Base-by-base conservation (phyloP, 1,140 invertebrate species). In the Drosophila leontia region DNA sequence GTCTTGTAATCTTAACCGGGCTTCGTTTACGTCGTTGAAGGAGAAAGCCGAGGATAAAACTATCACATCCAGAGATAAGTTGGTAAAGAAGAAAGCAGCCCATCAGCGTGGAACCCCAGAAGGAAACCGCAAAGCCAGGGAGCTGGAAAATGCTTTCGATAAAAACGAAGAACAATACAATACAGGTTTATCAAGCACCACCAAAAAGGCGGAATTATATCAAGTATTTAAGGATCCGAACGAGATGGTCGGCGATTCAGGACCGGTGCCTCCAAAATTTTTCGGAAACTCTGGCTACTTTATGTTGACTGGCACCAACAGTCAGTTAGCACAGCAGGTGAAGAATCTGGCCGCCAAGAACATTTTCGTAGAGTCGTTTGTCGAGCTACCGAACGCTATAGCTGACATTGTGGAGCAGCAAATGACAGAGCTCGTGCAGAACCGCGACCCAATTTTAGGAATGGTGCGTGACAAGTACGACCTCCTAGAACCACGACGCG, bases 281-380 rank as follows among this genome's bases (percentile, higher is more conserved):
- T 39, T 87, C 7, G 80, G 60, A 11, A 45, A 57, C 5, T 70
- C 75, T 0, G 83, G 75, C 0, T 86, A 77, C 19, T 80, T 86
- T 9, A 42, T 77, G 7, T 29, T 86, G 0, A 77, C 55, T 3
- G 83, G 83, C 45, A 86, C 57, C 35, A 48, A 69, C 3, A 53
- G 39, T 2, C 70, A 82, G 23, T 50, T 87, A 44, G 8, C 35
- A 0, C 19, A 32, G 5, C 70, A 83, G 34, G 32, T 86, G 0
- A n/a, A 45, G 8, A 42, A 76, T 12, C 57, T 86, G 32, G 34
- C 37, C 3, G 15, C 4, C 3, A 35, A 23, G 4, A 64, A 80
- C 13, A 60, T 76, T 23, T 2, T 2, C 3, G 3, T 82, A 0
- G 17, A 51, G 11, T 35, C 51, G 0, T 65, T n/a, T n/a, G 13